Conservation (phyloP, 2,113 vertebrate genomes). For the Planiliza haematocheilus region DNA sequence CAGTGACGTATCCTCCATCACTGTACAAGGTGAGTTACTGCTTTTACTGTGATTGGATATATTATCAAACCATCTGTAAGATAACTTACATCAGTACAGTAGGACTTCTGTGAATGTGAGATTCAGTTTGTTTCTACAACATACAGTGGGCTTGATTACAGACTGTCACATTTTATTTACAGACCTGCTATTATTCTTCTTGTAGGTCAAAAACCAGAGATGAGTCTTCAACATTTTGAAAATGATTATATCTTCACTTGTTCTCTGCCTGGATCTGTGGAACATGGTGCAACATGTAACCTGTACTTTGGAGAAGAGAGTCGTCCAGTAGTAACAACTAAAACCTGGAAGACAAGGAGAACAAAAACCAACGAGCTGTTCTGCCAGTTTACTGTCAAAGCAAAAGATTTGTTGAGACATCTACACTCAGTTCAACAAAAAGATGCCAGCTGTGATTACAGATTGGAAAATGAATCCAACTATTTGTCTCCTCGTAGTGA, state of each 20-base stretch:
- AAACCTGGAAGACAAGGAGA: rapidly evolving
- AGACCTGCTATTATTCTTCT: no score
- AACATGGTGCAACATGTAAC: background rate
- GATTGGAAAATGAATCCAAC: background rate
- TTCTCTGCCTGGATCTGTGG: constrained; percentile 22
- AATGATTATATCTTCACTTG: background rate
- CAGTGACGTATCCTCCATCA: no score
- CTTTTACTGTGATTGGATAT: no score
- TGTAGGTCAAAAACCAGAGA: background rate
- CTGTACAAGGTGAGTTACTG: no score
- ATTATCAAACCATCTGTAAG: no score
- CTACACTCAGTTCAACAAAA: background rate
- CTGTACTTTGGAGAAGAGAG: constrained; percentile 43
- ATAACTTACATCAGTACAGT: no score
- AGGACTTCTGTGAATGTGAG: no score
- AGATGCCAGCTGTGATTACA: constrained; percentile 47
- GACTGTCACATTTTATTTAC: no score
- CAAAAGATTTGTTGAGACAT: background rate
- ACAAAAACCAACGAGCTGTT: background rate
- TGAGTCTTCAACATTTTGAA: rapidly evolving
- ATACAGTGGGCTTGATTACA: no score
- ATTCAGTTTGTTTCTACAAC: no score
- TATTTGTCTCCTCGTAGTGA: constrained; percentile 44
- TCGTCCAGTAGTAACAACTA: rapidly evolving
- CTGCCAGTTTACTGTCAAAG: constrained; percentile 2